Base-by-base conservation (phyloP, 2,888 invertebrate species). In the Danaus chrysippus region DNA sequence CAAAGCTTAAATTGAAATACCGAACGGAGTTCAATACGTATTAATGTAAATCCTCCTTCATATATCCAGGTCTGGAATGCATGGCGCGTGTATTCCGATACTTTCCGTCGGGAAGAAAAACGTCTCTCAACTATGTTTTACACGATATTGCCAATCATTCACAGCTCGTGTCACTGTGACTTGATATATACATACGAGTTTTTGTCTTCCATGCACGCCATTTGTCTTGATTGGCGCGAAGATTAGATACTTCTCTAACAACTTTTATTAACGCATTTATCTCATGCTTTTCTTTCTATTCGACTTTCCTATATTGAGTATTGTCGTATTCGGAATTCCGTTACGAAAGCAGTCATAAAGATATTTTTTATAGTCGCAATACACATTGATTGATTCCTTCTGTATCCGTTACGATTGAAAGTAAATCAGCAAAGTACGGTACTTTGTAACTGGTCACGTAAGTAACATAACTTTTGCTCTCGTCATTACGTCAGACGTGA, bases 401-500 rank as follows among this genome's bases (percentile, higher is more conserved):
- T 41, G 13, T 34, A 58, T 44, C 12, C 42, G 44, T 52, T 56
- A 60, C 63, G 52, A 64, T 66, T 66, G 59, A 66, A 64, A 60
- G 60, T 66, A 59, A 23, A 63, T 69, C 56, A 63, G 59, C 46
- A 46, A 62, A 67, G 71, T 72, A 78, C 77, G 77, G 74, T 75
- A 74, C 76, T 74, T 74, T 77, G 76, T 79, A 83, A 81, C 82
- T 74, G 75, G 84, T 85, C 89, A 89, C 88, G 90, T 86, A 72
- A 81, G 72, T 77, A 82, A 80, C 86, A 87, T 89, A 89, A 89
- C 85, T 90, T 87, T 84, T 83, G 82, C 81, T 87, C 87, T 87
- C 86, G 84, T 87, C 86, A 88, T 89, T 88, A 89, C 87, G 82
- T 87, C 82, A 87, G 87, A 85, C 86, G 86, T 86, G 87, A 88